Evolutionary conservation across 1,140 invertebrate species (phyloP).

Genomic region (Tetragonula clypearis): DNA sequence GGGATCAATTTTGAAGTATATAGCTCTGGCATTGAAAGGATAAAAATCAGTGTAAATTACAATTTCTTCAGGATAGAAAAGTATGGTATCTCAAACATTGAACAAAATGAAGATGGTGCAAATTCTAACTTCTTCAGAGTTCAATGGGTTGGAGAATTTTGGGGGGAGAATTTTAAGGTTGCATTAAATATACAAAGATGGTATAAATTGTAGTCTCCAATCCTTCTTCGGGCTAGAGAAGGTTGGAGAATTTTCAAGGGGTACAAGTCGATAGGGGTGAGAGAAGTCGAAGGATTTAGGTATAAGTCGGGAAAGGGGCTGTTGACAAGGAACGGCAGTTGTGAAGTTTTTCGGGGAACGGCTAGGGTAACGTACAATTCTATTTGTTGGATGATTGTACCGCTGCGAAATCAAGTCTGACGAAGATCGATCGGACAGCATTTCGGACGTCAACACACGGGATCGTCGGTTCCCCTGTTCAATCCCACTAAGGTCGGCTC

Average conservation of each 20-base stretch:
- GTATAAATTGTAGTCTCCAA: too few relatives aligned
- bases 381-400: conserved; percentile 82
- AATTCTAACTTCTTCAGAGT: too few relatives aligned
- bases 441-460: conserved; percentile 81
- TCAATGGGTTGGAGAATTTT: too few relatives aligned
- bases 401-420: conserved; percentile 82
- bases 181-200: neutral
- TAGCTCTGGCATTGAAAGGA: too few relatives aligned
- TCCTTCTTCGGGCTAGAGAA: neutral
- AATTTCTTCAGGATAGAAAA: too few relatives aligned
- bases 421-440: conserved; percentile 81
- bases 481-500: conserved; percentile 57
- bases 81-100: too few relatives aligned
- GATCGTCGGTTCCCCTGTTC: conserved; percentile 69
- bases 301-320: conserved; percentile 59
- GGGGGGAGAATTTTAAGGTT: too few relatives aligned
- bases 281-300: conserved; percentile 53
- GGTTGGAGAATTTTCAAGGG: neutral
- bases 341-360: conserved; percentile 73
- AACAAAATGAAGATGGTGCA: too few relatives aligned
- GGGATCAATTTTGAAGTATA: too few relatives aligned
- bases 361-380: conserved; percentile 78
- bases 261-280: neutral
- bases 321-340: conserved; percentile 80
- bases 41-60: too few relatives aligned